phyloP scores from a whole-genome alignment of 2,888 invertebrate genomes.

The Drosophila setosimentum region DNA sequence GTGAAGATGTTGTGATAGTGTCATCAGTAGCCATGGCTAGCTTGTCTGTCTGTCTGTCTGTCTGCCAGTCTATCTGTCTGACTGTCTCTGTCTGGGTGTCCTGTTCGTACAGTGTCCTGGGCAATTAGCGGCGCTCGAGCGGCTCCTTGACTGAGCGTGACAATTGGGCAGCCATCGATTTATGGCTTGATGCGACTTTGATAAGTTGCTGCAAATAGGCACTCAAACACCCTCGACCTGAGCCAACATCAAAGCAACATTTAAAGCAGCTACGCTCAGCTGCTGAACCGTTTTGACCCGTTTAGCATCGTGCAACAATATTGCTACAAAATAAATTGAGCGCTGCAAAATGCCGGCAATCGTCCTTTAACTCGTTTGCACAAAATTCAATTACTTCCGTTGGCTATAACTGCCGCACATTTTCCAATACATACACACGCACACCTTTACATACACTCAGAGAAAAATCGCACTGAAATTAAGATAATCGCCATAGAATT shows the following conservation, averaged over 20 bases:
- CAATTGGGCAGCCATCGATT: constrained; percentile 60
- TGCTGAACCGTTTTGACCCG: constrained; percentile 30
- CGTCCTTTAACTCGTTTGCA: constrained; percentile 70
- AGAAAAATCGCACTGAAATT: neutral
- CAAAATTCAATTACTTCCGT: constrained; percentile 79
- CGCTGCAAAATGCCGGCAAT: constrained; percentile 67
- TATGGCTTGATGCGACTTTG: constrained; percentile 49
- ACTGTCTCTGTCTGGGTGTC: constrained; percentile 11
- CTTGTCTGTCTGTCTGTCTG: constrained; percentile 9
- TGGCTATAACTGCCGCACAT: constrained; percentile 67
- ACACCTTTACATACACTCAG: constrained; percentile 14
- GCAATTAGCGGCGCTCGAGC: constrained; percentile 65
- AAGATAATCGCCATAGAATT: no score
- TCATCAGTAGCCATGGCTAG: constrained; percentile 47
- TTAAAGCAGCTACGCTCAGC: constrained; percentile 34
- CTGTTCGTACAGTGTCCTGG: constrained; percentile 20
- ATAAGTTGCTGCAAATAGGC: constrained; percentile 20
- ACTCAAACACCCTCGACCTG: neutral
- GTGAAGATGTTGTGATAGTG: constrained; percentile 31
- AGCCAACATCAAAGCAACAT: constrained; percentile 29
- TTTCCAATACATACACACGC: constrained; percentile 46
- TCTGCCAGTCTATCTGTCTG: neutral
- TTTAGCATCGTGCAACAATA: constrained; percentile 44
- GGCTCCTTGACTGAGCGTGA: constrained; percentile 46
- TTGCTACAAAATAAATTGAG: constrained; percentile 73